Evolutionary conservation across 2,797 vertebrate genomes (phyloP).

Genomic region (Acipenser oxyrinchus): DNA sequence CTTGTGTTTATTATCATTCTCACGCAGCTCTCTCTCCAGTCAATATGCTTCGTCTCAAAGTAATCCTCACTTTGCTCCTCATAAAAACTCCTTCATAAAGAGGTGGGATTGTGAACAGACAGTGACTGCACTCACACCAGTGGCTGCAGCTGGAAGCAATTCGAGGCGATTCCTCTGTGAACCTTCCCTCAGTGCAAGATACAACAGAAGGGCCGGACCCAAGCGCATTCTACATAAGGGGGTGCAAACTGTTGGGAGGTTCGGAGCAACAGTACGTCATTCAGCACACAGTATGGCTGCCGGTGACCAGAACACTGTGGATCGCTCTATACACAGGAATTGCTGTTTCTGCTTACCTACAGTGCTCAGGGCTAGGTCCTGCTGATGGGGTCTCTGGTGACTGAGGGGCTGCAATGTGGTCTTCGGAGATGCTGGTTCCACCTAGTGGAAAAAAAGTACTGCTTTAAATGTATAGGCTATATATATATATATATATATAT

Average conservation of each 20-base stretch:
- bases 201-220: too few species aligned
- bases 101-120: too few species aligned
- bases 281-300: too few species aligned
- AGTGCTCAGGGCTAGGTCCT: not conserved
- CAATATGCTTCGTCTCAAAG: too few species aligned
- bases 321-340: not conserved
- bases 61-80: too few species aligned
- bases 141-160: conserved; percentile 2
- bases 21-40: too few species aligned
- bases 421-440: not conserved
- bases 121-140: not conserved
- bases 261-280: too few species aligned
- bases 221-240: too few species aligned
- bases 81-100: too few species aligned
- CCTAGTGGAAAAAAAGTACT: not conserved
- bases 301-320: too few species aligned
- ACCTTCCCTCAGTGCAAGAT: not conserved
- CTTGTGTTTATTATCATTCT: too few species aligned
- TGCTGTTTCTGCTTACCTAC: not conserved
- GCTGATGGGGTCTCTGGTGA: not conserved
- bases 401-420: not conserved
- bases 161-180: conserved; percentile 2
- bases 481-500: conserved; percentile 2
- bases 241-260: too few species aligned
- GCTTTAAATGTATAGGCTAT: conserved; percentile 2